Base-by-base conservation (phyloP, 2,113 vertebrate genomes). In the Rhinogobius similis region DNA sequence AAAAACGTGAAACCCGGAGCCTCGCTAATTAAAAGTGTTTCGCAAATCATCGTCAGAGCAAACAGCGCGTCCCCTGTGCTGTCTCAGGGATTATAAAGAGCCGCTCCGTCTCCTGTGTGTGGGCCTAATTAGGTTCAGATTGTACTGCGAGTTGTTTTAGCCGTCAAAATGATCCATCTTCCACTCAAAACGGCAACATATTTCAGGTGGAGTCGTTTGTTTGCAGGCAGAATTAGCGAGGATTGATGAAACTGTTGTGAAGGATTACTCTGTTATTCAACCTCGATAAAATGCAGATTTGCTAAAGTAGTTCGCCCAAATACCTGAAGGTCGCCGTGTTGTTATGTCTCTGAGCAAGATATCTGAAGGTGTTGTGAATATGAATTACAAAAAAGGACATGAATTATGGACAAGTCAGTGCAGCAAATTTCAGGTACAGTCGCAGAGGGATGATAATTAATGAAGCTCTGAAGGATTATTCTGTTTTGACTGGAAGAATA, bases 11-110 rank as follows among this genome's bases (percentile, higher is more conserved):
- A 46, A 58, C 39, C 3, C 59, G 44, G 68, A 66, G 67, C 62
- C 70, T 46, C 21, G 52, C 74, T 80, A 76, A 86, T 86, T 78
- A 83, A 77, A 84, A 68, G 52, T 68, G 65, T 75, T 27, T 82
- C 66, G 68, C 74, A 59, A 32, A 72, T 68, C 52, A 1, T 39
- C 20, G 69, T 69, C 68, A 68, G 55, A 56, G 65, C 64, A 65
- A 39, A 62, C 83, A 12, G 67, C n/a, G n/a, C n/a, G n/a, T n/a
- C n/a, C n/a, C n/a, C n/a, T n/a, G n/a, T 68, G 73, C 43, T 7
- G 68, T 67, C 66, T 68, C 71, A 1, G 9, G 76, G 68, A 82
- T 77, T 79, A 79, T 66, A 82, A 75, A 68, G 46, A 63, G 62
- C 72, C 70, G 56, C 58, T 65, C 71, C 21, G 63, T 58, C 44